Conservation (phyloP, 2,888 invertebrate genomes). For the Apodemia zela region DNA sequence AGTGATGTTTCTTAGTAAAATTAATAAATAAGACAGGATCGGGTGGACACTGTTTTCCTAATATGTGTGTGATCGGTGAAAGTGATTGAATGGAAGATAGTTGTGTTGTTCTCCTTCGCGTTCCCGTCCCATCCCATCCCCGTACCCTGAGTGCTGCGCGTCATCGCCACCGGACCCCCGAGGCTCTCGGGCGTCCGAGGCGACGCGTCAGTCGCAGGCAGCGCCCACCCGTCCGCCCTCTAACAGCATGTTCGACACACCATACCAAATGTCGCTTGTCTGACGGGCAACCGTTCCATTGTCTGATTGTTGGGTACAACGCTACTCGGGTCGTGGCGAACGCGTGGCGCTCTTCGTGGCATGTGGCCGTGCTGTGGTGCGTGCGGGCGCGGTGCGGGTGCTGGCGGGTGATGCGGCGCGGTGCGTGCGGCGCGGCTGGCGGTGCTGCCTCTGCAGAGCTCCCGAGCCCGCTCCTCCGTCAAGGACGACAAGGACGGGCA, state of each 20-base stretch:
- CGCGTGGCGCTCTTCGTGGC: constrained; percentile 75
- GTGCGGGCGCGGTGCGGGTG: constrained; percentile 31
- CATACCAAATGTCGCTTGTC: constrained; percentile 80
- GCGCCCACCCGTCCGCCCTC: constrained; percentile 67
- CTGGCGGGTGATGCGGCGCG: constrained; percentile 42
- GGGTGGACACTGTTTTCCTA: constrained; percentile 68
- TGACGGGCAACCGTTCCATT: constrained; percentile 82
- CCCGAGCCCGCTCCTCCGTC: constrained; percentile 92
- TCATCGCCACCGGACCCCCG: constrained; percentile 31
- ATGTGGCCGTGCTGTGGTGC: constrained; percentile 42
- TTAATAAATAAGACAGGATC: constrained; percentile 42
- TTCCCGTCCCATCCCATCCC: constrained; percentile 39
- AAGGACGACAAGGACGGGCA: constrained; percentile 99
- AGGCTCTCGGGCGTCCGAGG: constrained; percentile 44
- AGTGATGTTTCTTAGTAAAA: constrained; percentile 36
- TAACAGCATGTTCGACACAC: constrained; percentile 79
- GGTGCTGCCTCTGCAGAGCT: constrained; percentile 82
- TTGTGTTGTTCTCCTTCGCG: constrained; percentile 40
- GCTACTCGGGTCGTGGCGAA: constrained; percentile 80
- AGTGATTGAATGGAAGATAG: constrained; percentile 41
- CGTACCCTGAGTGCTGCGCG: constrained; percentile 41
- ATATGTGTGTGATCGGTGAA: constrained; percentile 43
- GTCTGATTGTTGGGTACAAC: constrained; percentile 82
- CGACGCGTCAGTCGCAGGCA: constrained; percentile 49
- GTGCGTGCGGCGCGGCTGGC: constrained; percentile 40